These are phyloP conservation scores for Dolomedes plantarius DNA, from an alignment of 2,888 invertebrate species.

Conservation along the genomic window DNA sequence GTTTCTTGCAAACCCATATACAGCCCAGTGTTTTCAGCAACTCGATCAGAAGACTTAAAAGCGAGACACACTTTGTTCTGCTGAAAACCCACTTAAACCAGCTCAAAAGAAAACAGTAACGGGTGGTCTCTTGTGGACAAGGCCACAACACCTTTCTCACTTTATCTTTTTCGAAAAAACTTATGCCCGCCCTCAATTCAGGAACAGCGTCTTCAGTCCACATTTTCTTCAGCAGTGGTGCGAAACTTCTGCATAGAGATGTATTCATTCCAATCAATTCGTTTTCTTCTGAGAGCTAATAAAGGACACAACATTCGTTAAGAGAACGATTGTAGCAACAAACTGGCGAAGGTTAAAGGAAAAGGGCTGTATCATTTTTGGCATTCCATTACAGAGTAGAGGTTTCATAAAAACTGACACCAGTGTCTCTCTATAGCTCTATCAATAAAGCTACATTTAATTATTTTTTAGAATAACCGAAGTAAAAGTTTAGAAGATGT, in stretches of 20 bases:
- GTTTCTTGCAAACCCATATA: background rate
- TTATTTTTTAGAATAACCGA: background rate
- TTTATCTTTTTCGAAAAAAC: conserved; percentile 39
- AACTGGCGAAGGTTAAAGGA: background rate
- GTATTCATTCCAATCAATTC: conserved; percentile 10
- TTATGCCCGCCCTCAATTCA: conserved; percentile 54
- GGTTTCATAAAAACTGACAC: background rate
- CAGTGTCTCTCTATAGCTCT: no score
- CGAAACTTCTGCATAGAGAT: conserved; percentile 5
- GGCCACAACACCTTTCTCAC: conserved; percentile 64
- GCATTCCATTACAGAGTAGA: background rate
- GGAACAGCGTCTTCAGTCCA: conserved; percentile 26
- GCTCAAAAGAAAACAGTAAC: conserved; percentile 65
- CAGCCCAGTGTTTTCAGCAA: background rate
- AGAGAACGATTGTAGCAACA: background rate
- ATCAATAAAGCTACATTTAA: no score
- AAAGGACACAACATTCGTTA: background rate
- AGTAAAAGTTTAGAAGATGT: background rate
- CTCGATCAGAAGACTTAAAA: background rate
- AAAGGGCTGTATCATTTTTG: background rate
- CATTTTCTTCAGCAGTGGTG: conserved; percentile 19
- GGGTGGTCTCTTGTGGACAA: conserved; percentile 57
- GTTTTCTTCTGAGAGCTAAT: background rate
- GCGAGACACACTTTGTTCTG: conserved; percentile 54
- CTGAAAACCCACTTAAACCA: conserved; percentile 62